These are phyloP conservation scores for Kryphioiulus occultus DNA, from an alignment of 2,888 invertebrate genomes.

Conservation along the genomic window DNA sequence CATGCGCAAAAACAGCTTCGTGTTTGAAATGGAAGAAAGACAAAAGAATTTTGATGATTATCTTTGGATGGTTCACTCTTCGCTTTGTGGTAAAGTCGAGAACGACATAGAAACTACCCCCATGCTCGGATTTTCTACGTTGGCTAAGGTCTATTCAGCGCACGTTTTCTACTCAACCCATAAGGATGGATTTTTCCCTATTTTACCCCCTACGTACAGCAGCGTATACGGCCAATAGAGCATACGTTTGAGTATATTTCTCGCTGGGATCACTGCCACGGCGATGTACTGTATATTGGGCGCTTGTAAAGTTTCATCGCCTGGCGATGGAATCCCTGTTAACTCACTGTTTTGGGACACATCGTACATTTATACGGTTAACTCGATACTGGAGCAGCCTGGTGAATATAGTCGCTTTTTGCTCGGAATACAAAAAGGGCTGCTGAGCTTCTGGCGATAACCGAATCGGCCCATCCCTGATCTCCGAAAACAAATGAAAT, in stretches of 20 bases:
- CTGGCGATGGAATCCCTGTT: constrained; percentile 17
- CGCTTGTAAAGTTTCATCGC: constrained; percentile 8
- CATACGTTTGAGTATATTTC: neutral
- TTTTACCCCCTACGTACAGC: neutral
- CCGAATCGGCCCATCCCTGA: neutral
- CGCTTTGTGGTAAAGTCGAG: neutral
- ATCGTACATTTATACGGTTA: constrained; percentile 20
- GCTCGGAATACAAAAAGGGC: constrained; percentile 20
- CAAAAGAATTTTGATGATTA: constrained; percentile 1
- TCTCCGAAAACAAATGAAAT: constrained; percentile 14
- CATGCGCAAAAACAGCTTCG: neutral
- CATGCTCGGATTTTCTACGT: neutral
- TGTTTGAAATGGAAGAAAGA: neutral
- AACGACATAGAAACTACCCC: neutral
- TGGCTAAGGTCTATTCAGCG: neutral
- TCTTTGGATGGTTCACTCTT: neutral
- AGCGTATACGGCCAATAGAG: neutral
- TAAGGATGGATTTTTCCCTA: neutral
- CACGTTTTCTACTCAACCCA: neutral
- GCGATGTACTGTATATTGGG: constrained; percentile 1
- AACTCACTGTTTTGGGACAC: constrained; percentile 19
- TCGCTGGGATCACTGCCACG: neutral
- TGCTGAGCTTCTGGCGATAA: neutral
- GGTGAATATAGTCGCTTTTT: neutral
- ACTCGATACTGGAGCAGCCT: neutral